Base-by-base conservation (phyloP, 1,140 invertebrate genomes). In the Drosophila truncata region DNA sequence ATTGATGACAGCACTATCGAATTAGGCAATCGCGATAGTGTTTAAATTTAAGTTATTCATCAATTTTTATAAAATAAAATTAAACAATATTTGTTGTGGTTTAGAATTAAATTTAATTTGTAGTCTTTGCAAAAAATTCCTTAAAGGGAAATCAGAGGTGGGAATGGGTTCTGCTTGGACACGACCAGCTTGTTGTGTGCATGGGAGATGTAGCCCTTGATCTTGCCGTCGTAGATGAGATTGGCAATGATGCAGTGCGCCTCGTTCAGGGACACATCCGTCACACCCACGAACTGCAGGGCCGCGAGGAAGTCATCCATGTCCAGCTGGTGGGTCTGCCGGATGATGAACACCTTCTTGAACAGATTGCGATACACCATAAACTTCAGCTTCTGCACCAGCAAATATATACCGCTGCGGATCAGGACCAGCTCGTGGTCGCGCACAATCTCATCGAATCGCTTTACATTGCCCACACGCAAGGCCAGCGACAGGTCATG, bases 181-280 rank as follows among this genome's bases (percentile, higher is more conserved):
- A 99, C 96, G 50, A 99, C 98, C 52, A 99, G 94, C 94, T 99
- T 99, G 92, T 99, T 96, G 93, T 99, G 98, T 69, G 98, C 97
- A 93, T 99, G 96, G 0, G 98, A 99, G 91, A 99, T 99, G 92
- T 99, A 99, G 1, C 99, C 99, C 93, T 99, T 97, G 67, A 98
- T 97, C 94, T 97, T 97, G 3, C 97, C 97, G 92, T 99, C 98
- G 92, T 96, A 97, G 88, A 99, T 99, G 27, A 99, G 94, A 94
- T 99, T 99, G 1, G 98, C 97, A 13, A 99, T 95, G 91, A 99
- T 97, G 93, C 98, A 99, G 87, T 99, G 96, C 1, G 98, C 98
- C 93, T 99, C 98, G 93, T 99, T 98, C 71, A 97, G 94, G 92
- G 98, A 97, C 14, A 99, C 96, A 91, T 98, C 97, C 33, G 96